Base-by-base conservation (phyloP, 2,888 invertebrate genomes). In the Noctua pronuba region DNA sequence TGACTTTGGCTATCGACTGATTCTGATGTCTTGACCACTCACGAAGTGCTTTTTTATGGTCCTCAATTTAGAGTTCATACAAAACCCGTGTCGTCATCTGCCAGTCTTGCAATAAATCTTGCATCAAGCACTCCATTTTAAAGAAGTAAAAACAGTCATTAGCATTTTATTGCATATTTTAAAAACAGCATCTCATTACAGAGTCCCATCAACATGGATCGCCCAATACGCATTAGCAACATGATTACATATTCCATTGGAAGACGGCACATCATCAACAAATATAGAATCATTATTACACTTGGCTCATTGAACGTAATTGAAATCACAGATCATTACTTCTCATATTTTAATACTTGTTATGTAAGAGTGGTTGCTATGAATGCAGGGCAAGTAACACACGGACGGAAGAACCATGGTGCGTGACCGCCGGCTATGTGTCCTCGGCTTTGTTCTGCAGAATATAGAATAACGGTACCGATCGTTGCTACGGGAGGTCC, bases 351-450 rank as follows among this genome's bases (percentile, higher is more conserved):
- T 71, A 46, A 69, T 79, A 62, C 46, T 38, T 76, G 69, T 77
- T 80, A 84, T 64, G 75, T 77, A 86, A 84, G 75, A 74, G 82
- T 75, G 76, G 85, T 89, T 83, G 88, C 87, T 92, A 93, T 91
- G 90, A 93, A 94, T 94, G 92, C 93, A 91, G 92, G 90, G 91
- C 92, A 92, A 93, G 91, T 92, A 89, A 67, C 88, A 89, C 92
- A 92, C 91, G 92, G 91, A 89, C 92, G 93, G 92, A 94, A 93
- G 92, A 90, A 88, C 87, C 88, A 85, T 85, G 86, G 92, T 91
- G 94, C 94, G 94, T 95, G 95, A 95, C 94, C 92, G 91, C 84
- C 91, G 88, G 85, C 87, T 83, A 83, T 88, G 84, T 90, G 91
- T 91, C 92, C 91, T 90, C 88, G 85, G 83, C 87, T 90, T 88